Base-by-base conservation (phyloP, 2,888 invertebrate species). In the Micoletzkya japonica region DNA sequence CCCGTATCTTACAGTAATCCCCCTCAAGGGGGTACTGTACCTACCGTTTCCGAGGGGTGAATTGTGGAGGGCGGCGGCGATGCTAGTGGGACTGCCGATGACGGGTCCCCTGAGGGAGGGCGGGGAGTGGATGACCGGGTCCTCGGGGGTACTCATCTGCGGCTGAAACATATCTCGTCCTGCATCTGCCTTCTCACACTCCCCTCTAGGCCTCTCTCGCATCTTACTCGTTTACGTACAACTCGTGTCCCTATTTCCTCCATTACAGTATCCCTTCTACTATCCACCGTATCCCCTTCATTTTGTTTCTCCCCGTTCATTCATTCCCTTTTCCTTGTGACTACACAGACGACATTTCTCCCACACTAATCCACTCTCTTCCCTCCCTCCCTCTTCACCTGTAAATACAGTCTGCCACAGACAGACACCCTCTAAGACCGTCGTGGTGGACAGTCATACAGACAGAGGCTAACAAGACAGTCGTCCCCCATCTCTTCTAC, bases 51-150 rank as follows among this genome's bases (percentile, higher is more conserved):
- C 39, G 52, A 64, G 64, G n/a, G 64, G 64, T 32, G 64, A 64
- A 24, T 64, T 64, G 52, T 64, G 64, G 10, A 64, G 52, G 6
- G 64, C 64, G 24, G 64, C 64, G 36, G 64, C 66, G 30, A 67
- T 67, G 30, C 37, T 30, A 39, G 56, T 56, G 44, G 66, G 66
- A 44, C 50, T 49, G 36, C 39, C 56, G 32, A 37, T 32, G 4
- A 56, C 72, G 34, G 72, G 59, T 2, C 72, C 72, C 32, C 78
- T 73, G 32, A 81, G 72, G 2, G 81, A 77, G 4, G 81, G 80
- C 44, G 82, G 81, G 54, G 80, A 81, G 73, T 82, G 80, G 58
- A 82, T 82, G 44, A 82, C 80, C 4, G 82, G 82, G 73, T 82
- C 82, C 70, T 82, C 81, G 1, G 82, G 82, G 28, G 81, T 82